Evolutionary conservation across 2,113 vertebrate genomes (phyloP), one percentile per base, ranked within the genome.

Genomic region (Chloropsis hardwickii): DNA sequence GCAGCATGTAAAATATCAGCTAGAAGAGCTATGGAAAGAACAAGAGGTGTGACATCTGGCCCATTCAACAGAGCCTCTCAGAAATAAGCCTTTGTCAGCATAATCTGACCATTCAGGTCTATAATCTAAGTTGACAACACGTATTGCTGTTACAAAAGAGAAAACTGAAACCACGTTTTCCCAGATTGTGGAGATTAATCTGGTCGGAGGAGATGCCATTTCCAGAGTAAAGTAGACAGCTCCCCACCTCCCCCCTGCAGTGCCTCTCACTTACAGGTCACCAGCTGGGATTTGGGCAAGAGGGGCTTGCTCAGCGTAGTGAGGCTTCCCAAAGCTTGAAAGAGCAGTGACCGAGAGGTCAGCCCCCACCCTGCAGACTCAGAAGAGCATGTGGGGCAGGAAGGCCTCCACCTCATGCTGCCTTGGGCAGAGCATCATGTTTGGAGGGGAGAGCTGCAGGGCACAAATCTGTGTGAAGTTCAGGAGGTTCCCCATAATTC

Each of bases 141-240:
- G 1, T 73, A 61, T 69, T 84, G 44, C 58, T 86, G 17, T 60
- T 84, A 90, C 76, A 93, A 83, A 83, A 88, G 67, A 86, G 80
- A 92, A 94, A 94, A 88, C 27, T 18, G 60, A 94, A 94, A 88
- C 60, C 51, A 10, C 64, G 69, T 92, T 94, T 94, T 97, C 64
- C 72, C 42, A 56, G 51, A 83, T 58, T 92, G 64, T 0, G 6
- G 42, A 73, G 64, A 70, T 66, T 77, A 80, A 70, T 74, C 74
- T 14, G 3, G 10, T 54, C 0, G 0, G 50, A 70, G 60, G 47
- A 73, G 79, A 88, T 94, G 24, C 24, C 51, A 31, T 83, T 92
- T 86, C 79, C 74, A 94, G 54, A 62, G 50, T 25, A 67, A 66
- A 86, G 50, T 45, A 77, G 50, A 35, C 0, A 1, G 9, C 39